Conservation (phyloP, 2,113 vertebrate species). For the Poicephalus meyeri region DNA sequence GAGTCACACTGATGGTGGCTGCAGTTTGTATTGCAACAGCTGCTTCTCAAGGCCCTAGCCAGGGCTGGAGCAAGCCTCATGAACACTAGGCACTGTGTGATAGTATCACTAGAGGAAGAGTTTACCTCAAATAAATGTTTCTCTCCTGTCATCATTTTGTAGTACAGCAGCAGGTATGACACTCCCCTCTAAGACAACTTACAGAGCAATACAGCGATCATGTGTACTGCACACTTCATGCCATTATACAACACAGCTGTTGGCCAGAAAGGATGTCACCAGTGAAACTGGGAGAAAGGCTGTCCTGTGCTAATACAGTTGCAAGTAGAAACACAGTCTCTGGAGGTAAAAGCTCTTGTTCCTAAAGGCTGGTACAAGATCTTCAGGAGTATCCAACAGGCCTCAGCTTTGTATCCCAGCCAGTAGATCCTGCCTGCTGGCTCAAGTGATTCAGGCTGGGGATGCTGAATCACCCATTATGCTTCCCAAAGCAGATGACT, state of each 20-base stretch:
- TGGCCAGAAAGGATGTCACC: background rate
- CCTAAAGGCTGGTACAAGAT: background rate
- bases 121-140: background rate
- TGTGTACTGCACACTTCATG: too few relatives aligned
- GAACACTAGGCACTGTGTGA: background rate
- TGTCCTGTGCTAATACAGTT: background rate
- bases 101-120: rapidly evolving
- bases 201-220: background rate
- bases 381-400: background rate
- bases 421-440: rapidly evolving
- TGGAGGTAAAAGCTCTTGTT: background rate
- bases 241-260: rapidly evolving
- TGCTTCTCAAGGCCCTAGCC: background rate
- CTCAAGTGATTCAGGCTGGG: background rate
- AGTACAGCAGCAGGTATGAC: background rate
- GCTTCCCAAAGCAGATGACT: background rate
- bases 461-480: background rate
- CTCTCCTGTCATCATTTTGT: background rate
- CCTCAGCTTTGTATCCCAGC: background rate
- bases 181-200: background rate
- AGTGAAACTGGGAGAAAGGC: background rate
- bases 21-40: background rate
- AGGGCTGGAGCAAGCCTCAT: background rate
- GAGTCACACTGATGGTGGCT: background rate
- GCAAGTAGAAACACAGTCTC: background rate